Evolutionary conservation across 2,113 vertebrate species (phyloP).

Genomic region (Sorex fumeus): DNA sequence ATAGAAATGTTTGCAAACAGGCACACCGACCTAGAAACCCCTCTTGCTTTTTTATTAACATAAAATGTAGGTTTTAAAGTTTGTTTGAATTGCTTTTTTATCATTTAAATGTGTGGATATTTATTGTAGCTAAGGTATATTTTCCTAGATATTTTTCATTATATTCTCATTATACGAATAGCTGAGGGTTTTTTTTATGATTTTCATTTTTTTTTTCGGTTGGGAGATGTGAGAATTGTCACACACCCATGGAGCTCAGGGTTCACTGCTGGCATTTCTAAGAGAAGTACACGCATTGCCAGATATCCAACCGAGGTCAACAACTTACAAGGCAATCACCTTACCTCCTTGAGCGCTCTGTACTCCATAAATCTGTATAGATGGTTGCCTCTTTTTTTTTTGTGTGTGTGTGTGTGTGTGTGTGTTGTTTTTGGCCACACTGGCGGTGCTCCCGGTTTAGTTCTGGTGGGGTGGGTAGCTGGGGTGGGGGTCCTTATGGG

Average conservation of each 20-base stretch:
- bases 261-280: too few relatives aligned
- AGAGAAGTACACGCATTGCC: too few relatives aligned
- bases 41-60: neutral
- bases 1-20: neutral
- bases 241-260: too few relatives aligned
- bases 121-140: neutral
- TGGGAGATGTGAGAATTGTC: too few relatives aligned
- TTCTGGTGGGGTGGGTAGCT: too few relatives aligned
- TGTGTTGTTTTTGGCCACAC: too few relatives aligned
- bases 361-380: neutral
- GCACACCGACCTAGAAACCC: neutral
- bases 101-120: slow-evolving; percentile 11
- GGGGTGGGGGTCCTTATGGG: too few relatives aligned
- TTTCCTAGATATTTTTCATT: slow-evolving; percentile 7
- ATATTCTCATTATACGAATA: neutral
- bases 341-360: neutral
- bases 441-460: too few relatives aligned
- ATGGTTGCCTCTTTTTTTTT: neutral
- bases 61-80: slow-evolving; percentile 38
- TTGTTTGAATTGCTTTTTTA: slow-evolving; percentile 41
- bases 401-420: too few relatives aligned
- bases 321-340: neutral
- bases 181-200: slow-evolving; percentile 29
- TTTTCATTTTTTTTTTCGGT: neutral
- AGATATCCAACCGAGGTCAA: too few relatives aligned